Base-by-base conservation (phyloP, 2,113 vertebrate species). In the Merops nubicus region DNA sequence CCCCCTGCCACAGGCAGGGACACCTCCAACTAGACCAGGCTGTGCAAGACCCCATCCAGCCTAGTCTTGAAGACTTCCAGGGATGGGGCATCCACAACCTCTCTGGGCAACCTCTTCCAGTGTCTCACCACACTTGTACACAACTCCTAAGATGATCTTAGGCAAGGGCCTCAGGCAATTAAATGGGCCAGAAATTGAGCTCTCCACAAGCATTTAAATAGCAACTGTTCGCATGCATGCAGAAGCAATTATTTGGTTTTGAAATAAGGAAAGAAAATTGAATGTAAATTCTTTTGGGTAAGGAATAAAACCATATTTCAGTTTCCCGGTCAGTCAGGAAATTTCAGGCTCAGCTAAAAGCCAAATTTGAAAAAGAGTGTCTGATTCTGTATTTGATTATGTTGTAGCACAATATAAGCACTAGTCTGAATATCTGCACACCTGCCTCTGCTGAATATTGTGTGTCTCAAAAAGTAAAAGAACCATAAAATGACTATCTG, bases 81-180 rank as follows among this genome's bases (percentile, higher is more conserved):
- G 53, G 72, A 57, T 19, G 40, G 25, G 12, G 31, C 53, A 57
- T 2, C 72, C 33, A 12, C 40, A 74, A 2, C 40, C 5, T 6
- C 40, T 8, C 53, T 21, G 40, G 53, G 51, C 22, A 74, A 11
- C 31, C 53, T 43, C 23, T 34, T 0, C 40, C 54, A 34, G 4
- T 14, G 22, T 9, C 53, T 74, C 31, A 34, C 23, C 11, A 8
- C 50, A 38, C 31, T 56, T 9, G 1, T 67, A 74, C n/a, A n/a
- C 12, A n/a, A 7, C 89, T 88, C 60, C 56, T 65, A 42, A 75
- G 56, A 53, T 88, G 40, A 65, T 38, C 65, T 60, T 25, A 67
- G 83, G 79, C 79, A 48, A 31, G 11, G 67, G 78, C 82, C 59
- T 92, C 64, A n/a, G 85, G 78, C 91, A 85, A 81, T 78, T 74